Base-by-base conservation (phyloP, 1,140 invertebrate species). In the Cotesia glomerata region DNA sequence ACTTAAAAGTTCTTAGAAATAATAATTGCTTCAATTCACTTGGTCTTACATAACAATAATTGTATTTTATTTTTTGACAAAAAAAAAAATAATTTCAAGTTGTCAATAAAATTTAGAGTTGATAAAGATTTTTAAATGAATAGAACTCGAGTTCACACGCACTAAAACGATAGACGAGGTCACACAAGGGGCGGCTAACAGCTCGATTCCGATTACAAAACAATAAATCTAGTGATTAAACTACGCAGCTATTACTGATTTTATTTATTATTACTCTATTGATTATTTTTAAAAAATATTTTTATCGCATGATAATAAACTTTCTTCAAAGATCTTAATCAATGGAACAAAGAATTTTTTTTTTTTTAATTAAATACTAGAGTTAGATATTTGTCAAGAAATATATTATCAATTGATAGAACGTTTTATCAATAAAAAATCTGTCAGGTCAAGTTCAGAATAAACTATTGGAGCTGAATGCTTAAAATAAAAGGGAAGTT, bases 1-100 rank as follows among this genome's bases (percentile, higher is more conserved):
- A 52, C 72, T 64, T 69, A 76, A 56, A 58, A 69, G 39, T 70
- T 70, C 32, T 63, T 59, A 62, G 49, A 70, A 70, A 69, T 39
- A 34, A 34, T 68, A 56, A 62, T 51, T 62, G 51, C 18, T 34
- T 59, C 4, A 11, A 32, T 45, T n/a, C 18, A 45, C 54, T 9
- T 9, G 1, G n/a, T 34, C 14, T 62, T 13, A 13, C 32, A 35
- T n/a, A 35, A 13, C 14, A 35, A 35, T 34, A n/a, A 34, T 26
- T 69, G 52, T 9, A 59, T 16, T 16, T 69, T 67, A 71, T 78
- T 75, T 64, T 70, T 64, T 26, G 35, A 54, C 13, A 13, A 1
- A 61, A 71, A 69, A 59, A 32, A 45, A 45, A n/a, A 26, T 26
- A 26, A 26, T 26, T 26, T 26, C 1, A 26, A 18, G 39, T 45